These are phyloP conservation scores for Spinus olivaceus DNA, from an alignment of 2,797 vertebrate genomes.

Conservation along the genomic window DNA sequence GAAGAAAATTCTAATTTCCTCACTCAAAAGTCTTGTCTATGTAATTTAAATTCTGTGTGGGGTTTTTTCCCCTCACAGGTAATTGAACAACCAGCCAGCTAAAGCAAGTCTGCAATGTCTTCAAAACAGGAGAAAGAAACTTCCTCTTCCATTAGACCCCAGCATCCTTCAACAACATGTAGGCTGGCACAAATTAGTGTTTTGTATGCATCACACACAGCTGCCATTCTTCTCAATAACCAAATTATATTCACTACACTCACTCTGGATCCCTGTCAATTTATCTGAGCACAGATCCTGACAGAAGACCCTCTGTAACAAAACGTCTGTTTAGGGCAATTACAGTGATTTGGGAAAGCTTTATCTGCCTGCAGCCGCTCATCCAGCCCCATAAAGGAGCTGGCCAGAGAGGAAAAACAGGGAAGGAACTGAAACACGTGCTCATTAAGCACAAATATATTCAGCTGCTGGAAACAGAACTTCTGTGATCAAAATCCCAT, in stretches of 20 bases:
- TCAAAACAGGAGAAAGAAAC: not conserved
- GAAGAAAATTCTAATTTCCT: not conserved
- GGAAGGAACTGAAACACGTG: not conserved
- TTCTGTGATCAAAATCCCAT: not conserved
- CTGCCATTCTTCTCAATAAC: not conserved
- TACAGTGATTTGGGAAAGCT: not conserved
- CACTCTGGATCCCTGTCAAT: not conserved
- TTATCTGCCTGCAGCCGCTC: not conserved
- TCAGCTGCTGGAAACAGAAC: not conserved
- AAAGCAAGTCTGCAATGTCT: not conserved
- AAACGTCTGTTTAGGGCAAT: not conserved
- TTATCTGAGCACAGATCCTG: not conserved
- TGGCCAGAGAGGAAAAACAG: not conserved
- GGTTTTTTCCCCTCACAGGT: not conserved
- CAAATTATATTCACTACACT: not conserved
- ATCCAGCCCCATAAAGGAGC: not conserved
- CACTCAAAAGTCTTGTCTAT: not conserved
- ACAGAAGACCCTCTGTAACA: not conserved
- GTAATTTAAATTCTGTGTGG: not conserved
- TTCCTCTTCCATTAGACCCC: not conserved
- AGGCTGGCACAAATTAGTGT: not conserved
- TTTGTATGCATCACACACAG: not conserved
- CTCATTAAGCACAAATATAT: not conserved
- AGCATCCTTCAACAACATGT: not conserved
- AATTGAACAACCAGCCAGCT: not conserved